These are phyloP conservation scores for Nematolebias whitei DNA, from an alignment of 2,113 vertebrate genomes.

Conservation along the genomic window DNA sequence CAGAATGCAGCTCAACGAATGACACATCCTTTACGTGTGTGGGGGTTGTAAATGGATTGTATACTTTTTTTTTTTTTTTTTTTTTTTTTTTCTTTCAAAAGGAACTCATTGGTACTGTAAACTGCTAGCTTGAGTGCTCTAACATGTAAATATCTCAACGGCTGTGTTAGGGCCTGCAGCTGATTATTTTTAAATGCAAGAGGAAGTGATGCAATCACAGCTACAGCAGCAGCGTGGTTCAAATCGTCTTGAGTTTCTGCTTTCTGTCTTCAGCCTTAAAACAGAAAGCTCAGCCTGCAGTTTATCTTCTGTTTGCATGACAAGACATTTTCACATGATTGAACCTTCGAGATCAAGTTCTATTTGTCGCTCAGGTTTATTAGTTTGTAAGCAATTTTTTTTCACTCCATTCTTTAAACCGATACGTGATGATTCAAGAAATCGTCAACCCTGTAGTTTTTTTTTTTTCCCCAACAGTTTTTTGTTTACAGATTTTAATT, in stretches of 20 bases:
- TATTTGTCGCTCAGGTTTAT: background rate
- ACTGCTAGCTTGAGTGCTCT: no score
- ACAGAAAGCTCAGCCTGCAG: background rate
- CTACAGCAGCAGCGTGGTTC: slow-evolving; percentile 9
- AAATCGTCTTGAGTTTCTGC: slow-evolving; percentile 1
- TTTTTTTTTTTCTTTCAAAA: no score
- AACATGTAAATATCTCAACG: no score
- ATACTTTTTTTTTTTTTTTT: no score
- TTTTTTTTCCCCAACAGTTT: background rate
- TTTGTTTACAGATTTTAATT: no score
- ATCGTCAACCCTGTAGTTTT: no score
- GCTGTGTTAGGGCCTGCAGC: slow-evolving; percentile 2
- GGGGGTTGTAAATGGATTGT: no score
- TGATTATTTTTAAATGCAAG: slow-evolving; percentile 24
- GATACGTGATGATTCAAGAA: background rate
- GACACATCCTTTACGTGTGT: slow-evolving; percentile 1
- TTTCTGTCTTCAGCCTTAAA: slow-evolving; percentile 21
- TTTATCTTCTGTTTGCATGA: slow-evolving; percentile 66
- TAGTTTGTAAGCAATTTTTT: background rate
- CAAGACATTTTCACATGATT: slow-evolving; percentile 45
- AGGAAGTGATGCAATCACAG: slow-evolving; percentile 49
- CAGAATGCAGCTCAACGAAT: slow-evolving; percentile 28
- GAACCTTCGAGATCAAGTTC: no score
- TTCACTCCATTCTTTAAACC: background rate
- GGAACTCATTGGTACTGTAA: no score